Conservation (phyloP, 2,888 invertebrate species). For the Sabatieria punctata region DNA sequence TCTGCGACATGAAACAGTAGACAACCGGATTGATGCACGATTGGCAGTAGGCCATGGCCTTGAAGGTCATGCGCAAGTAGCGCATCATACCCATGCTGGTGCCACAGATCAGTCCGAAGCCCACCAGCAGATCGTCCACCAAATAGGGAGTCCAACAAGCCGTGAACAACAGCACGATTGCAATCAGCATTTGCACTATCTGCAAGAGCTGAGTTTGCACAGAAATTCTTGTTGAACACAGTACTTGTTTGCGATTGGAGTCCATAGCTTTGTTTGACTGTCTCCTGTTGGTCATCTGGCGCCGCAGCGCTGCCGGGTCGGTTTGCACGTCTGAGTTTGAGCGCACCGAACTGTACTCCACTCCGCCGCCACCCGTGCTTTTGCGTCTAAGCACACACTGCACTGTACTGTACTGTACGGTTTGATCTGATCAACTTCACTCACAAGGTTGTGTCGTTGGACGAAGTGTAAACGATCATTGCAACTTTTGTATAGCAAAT, state of each 20-base stretch:
- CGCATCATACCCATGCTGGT: slow-evolving; percentile 39
- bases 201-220: slow-evolving; percentile 21
- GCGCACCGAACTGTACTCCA: too few relatives aligned
- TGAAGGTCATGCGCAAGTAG: slow-evolving; percentile 45
- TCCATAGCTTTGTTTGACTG: too few relatives aligned
- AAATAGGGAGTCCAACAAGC: slow-evolving; percentile 52
- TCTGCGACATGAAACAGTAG: slow-evolving; percentile 56
- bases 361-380: too few relatives aligned
- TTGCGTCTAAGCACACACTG: too few relatives aligned
- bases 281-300: too few relatives aligned
- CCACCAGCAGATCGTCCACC: slow-evolving; percentile 47
- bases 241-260: too few relatives aligned
- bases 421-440: too few relatives aligned
- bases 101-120: slow-evolving; percentile 41
- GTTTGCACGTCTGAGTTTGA: too few relatives aligned
- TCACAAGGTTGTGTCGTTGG: too few relatives aligned
- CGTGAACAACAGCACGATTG: slow-evolving; percentile 49
- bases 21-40: slow-evolving; percentile 55
- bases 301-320: too few relatives aligned
- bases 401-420: too few relatives aligned
- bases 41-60: slow-evolving; percentile 50
- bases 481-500: slow-evolving; percentile 47
- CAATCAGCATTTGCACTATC: slow-evolving; percentile 56
- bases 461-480: slow-evolving; percentile 19
- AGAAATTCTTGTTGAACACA: too few relatives aligned